Percentiles rank a stretch among this genome's conserved stretches.
Evolutionary conservation across 2,113 vertebrate genomes (phyloP).

Genomic region (Tyto alba): DNA sequence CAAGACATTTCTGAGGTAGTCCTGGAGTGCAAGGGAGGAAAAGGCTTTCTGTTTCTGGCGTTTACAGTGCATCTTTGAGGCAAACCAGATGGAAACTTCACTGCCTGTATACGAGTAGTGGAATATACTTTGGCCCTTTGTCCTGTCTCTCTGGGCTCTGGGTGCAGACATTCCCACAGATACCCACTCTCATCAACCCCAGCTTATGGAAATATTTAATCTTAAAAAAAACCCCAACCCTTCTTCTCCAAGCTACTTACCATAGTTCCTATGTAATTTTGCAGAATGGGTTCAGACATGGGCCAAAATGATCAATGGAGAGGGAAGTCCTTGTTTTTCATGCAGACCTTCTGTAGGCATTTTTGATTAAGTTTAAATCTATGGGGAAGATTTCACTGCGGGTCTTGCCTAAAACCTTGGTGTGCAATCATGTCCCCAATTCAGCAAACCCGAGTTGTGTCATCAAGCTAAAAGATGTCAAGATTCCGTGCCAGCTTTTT

Average conservation of each 20-base stretch:
- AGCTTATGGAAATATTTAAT: not conserved
- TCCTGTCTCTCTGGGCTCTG: not conserved
- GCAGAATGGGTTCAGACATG: not conserved
- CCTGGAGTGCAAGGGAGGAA: not conserved
- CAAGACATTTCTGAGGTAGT: not conserved
- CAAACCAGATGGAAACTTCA: not conserved
- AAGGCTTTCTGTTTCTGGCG: not conserved
- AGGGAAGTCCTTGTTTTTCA: not conserved
- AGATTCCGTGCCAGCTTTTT: not conserved
- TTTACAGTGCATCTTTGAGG: not conserved
- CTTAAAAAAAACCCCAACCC: not conserved
- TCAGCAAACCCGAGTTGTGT: not conserved
- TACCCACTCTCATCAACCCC: not conserved
- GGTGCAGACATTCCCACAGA: not conserved
- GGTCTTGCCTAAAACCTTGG: not conserved
- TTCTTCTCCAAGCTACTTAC: not conserved
- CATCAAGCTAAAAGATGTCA: not conserved
- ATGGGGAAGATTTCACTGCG: not conserved
- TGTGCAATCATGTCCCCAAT: not conserved
- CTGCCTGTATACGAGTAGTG: not conserved
- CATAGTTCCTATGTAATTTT: not conserved
- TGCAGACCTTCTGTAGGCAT: not conserved
- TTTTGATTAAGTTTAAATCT: not conserved
- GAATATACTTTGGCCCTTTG: not conserved
- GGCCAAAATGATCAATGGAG: not conserved